Percentiles rank a stretch among this genome's conserved stretches.
Evolutionary conservation across 2,797 vertebrate species (phyloP).

Genomic region (Bovichtus diacanthus): DNA sequence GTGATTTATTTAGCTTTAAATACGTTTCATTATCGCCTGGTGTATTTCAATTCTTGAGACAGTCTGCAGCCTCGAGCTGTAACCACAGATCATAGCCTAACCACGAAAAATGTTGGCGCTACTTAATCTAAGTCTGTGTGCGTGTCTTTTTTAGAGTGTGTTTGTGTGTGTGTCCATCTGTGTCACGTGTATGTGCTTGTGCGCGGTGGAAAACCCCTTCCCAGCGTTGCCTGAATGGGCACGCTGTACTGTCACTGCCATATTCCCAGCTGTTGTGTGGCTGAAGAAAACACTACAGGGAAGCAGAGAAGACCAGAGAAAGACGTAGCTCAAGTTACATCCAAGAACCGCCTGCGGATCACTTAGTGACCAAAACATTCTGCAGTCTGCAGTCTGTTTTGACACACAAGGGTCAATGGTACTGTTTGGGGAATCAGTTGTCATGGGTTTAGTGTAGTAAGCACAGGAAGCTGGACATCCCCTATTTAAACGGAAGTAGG

Average conservation of each 20-base stretch:
- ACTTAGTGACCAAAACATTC: constrained; percentile 32
- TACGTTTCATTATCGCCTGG: constrained; percentile 21
- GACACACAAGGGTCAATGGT: constrained; percentile 22
- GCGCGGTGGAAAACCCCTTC: constrained; percentile 83
- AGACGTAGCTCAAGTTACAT: constrained; percentile 49
- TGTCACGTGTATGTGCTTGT: constrained; percentile 60
- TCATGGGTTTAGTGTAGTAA: constrained; percentile 68
- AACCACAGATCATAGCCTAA: constrained; percentile 52
- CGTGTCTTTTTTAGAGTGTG: constrained; percentile 43
- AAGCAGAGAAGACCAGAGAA: constrained; percentile 29
- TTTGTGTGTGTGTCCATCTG: constrained; percentile 41
- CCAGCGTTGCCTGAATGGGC: constrained; percentile 75
- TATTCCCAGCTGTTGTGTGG: constrained; percentile 84
- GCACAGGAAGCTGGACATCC: constrained; percentile 82
- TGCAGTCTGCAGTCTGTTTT: constrained; percentile 30
- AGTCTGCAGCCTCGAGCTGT: constrained; percentile 51
- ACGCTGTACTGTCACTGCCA: constrained; percentile 75
- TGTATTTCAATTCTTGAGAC: constrained; percentile 38
- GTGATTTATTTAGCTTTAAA: constrained; percentile 47
- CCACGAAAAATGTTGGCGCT: constrained; percentile 65
- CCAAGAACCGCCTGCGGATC: constrained; percentile 41
- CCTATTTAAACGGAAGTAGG: constrained; percentile 74
- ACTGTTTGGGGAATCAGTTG: constrained; percentile 61
- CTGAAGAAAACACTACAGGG: constrained; percentile 64
- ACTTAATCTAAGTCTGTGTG: constrained; percentile 57